Evolutionary conservation across 2,797 vertebrate genomes (phyloP).

Genomic region (Phyllotis vaccarum): DNA sequence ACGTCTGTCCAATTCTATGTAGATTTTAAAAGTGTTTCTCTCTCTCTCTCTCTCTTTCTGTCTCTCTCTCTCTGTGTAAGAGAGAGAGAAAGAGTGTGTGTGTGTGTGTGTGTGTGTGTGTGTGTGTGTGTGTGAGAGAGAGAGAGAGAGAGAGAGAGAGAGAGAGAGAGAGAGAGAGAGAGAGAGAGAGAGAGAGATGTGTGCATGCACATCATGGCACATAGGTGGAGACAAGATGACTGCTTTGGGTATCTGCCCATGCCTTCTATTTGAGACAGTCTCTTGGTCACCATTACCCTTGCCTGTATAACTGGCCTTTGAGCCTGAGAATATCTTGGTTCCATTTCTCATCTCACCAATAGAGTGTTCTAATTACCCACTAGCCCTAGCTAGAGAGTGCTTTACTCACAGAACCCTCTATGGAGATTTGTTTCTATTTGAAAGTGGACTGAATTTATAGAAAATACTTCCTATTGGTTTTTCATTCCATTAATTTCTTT

Average conservation of each 20-base stretch:
- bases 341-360: background rate
- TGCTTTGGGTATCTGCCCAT: background rate
- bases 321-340: too few species aligned
- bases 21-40: background rate
- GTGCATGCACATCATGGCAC: background rate
- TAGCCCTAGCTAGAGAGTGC: background rate
- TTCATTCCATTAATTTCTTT: background rate
- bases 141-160: too few species aligned
- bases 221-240: background rate
- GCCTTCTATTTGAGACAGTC: background rate
- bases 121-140: background rate
- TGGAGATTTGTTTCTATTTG: slow-evolving; percentile 22
- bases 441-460: background rate
- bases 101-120: too few species aligned
- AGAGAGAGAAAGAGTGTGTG: too few species aligned
- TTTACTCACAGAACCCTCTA: background rate
- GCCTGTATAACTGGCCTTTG: background rate
- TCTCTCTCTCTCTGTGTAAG: too few species aligned
- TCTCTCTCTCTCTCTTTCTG: too few species aligned
- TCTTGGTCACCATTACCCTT: background rate
- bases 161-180: too few species aligned
- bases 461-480: background rate
- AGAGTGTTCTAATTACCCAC: too few species aligned
- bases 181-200: too few species aligned
- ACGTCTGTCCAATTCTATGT: background rate